Evolutionary conservation across 2,888 invertebrate genomes (phyloP).

Genomic region (Antheraea yamamai): DNA sequence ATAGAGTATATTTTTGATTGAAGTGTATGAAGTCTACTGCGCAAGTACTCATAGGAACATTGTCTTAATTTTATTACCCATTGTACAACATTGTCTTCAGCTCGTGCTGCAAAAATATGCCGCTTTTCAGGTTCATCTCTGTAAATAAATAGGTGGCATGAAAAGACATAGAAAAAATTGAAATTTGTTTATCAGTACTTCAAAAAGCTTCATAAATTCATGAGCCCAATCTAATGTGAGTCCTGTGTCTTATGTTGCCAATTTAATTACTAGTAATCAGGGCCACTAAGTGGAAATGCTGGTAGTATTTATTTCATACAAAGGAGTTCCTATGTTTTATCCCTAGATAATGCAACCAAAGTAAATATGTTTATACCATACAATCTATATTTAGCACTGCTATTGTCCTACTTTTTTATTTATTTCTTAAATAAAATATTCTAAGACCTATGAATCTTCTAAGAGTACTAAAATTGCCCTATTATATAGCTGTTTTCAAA

Average conservation of each 20-base stretch:
- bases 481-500: too few relatives aligned
- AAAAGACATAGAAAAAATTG: neutral
- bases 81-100: conserved; percentile 86
- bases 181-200: neutral
- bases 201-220: neutral
- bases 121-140: conserved; percentile 85
- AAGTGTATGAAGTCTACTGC: conserved; percentile 83
- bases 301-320: too few relatives aligned
- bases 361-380: too few relatives aligned
- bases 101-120: conserved; percentile 87
- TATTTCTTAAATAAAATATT: too few relatives aligned
- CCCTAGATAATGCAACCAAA: too few relatives aligned
- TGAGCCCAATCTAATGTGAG: neutral
- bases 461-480: too few relatives aligned
- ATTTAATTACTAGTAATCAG: neutral
- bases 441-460: too few relatives aligned
- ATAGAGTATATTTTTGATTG: conserved; percentile 85
- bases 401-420: too few relatives aligned
- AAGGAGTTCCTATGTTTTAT: too few relatives aligned
- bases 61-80: conserved; percentile 86
- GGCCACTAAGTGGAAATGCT: too few relatives aligned
- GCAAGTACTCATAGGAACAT: conserved; percentile 87
- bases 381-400: too few relatives aligned
- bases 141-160: conserved; percentile 27
- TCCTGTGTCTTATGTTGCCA: neutral